Conservation (phyloP, 2,797 vertebrate species). For the Takifugu rubripes region DNA sequence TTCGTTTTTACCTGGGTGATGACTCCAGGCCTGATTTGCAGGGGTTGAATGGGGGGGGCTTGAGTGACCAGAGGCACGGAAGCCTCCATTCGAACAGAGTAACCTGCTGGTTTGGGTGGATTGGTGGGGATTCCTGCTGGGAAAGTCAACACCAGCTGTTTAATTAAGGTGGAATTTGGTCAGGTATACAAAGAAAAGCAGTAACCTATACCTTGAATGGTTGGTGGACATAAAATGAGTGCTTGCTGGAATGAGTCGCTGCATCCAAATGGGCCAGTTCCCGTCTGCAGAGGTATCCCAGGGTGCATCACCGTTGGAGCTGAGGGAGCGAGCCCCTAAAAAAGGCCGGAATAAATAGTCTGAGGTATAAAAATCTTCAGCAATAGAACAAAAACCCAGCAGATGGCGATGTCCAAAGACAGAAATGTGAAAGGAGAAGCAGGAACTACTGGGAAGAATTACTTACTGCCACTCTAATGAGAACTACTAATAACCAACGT, state of each 20-base stretch:
- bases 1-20: constrained; percentile 85
- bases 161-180: background rate
- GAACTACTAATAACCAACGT: too few relatives aligned
- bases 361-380: constrained; percentile 9
- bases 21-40: constrained; percentile 93
- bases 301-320: constrained; percentile 89
- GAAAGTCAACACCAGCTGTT: constrained; percentile 2
- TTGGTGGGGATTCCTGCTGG: constrained; percentile 86
- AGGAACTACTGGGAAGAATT: background rate
- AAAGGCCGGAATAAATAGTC: constrained; percentile 23
- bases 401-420: constrained; percentile 48
- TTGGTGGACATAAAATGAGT: constrained; percentile 91
- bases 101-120: constrained; percentile 85
- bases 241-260: constrained; percentile 94
- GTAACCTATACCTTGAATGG: constrained; percentile 86
- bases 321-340: constrained; percentile 85
- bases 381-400: constrained; percentile 32
- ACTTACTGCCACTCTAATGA: background rate
- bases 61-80: constrained; percentile 91
- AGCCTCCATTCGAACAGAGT: constrained; percentile 90
- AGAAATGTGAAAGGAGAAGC: background rate
- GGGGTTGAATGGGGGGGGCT: constrained; percentile 87
- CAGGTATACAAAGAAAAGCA: constrained; percentile 15
- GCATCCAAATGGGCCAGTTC: constrained; percentile 91
- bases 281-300: constrained; percentile 90